Base-by-base conservation (phyloP, 1,140 invertebrate species). In the Leptinotarsa lineolata region DNA sequence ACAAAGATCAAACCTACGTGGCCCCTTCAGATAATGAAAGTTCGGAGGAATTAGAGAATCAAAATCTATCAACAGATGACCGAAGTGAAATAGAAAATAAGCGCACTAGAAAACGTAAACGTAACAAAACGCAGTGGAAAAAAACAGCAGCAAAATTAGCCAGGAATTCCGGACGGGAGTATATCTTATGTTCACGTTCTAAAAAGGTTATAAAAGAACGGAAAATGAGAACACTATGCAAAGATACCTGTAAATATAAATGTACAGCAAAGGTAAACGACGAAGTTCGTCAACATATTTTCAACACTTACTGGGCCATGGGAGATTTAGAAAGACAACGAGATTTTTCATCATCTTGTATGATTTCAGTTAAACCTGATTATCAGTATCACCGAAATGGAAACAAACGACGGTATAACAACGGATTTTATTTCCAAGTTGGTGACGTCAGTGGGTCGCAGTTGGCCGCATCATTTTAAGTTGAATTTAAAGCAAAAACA, bases 281-380 rank as follows among this genome's bases (percentile, higher is more conserved):
- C 20, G n/a, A 22, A 66, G 21, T 3, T 8, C 44, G 69, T 22
- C 3, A 66, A 59, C 21, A 67, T n/a, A 63, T 74, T 39, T 70
- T 70, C 70, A 13, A 18, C 20, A 59, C 8, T 61, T 73, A 76
- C 21, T 76, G 71, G 68, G 30, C 20, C 22, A 24, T 76, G 20
- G 71, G 45, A n/a, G 61, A 73, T 39, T 30, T 76, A 24, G 4
- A 76, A 30, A 73, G 68, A 21, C 72, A 74, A 21, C 30, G 72
- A 22, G 15, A 76, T n/a, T 76, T 73, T 67, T 39, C 74, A 21
- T 12, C 18, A 16, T 44, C 45, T 8, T 20, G 46, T 45, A 67
- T 22, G 16, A 45, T 59, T n/a, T 15, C 58, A 46, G 60, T 72
- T 15, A 72, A 72, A 30, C 75, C 72, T 30, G 72, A 75, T 68